Base-by-base conservation (phyloP, 2,797 vertebrate species). In the Orestias chungarensis region DNA sequence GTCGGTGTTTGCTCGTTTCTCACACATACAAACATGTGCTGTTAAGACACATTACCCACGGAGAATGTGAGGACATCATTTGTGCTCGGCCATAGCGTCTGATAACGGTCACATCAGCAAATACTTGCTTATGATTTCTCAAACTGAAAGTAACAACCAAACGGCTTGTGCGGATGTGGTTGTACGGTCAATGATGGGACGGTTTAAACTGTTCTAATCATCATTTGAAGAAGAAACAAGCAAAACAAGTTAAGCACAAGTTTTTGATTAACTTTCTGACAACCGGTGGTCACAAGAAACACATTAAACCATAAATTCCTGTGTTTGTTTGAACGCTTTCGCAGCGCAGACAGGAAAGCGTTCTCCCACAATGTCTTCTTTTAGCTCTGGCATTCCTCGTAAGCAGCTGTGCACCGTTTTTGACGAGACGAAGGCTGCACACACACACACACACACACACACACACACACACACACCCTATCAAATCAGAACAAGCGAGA, bases 331-430 rank as follows among this genome's bases (percentile, higher is more conserved):
- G 90, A 90, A 89, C 88, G 92, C 91, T 93, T 93, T 93, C 82
- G 92, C 92, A 93, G 92, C 90, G 93, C 93, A 91, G 93, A 94
- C 92, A 92, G 90, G 82, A 87, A 82, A 75, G 82, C 79, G 73
- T 87, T 89, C 90, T 84, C 90, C 89, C 90, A 93, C 92, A 93
- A 93, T 91, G 91, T 93, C 90, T 89, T 93, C 92, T 91, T 92
- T 92, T 90, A 91, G 83, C 92, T 90, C 90, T 73, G 77, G 69
- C 92, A 91, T 93, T 93, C 91, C 92, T 91, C 79, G 54, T 82
- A 88, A 91, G 91, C 93, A 93, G 92, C 92, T 93, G 92, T 91
- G 89, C 38, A 49, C 80, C 76, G 74, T 82, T 90, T 83, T 89
- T 74, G 87, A 88, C 87, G 82, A 91, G 87, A 91, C 81, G 86